Evolutionary conservation across 2,113 vertebrate genomes (phyloP).

Genomic region (Neopipo cinnamomea): DNA sequence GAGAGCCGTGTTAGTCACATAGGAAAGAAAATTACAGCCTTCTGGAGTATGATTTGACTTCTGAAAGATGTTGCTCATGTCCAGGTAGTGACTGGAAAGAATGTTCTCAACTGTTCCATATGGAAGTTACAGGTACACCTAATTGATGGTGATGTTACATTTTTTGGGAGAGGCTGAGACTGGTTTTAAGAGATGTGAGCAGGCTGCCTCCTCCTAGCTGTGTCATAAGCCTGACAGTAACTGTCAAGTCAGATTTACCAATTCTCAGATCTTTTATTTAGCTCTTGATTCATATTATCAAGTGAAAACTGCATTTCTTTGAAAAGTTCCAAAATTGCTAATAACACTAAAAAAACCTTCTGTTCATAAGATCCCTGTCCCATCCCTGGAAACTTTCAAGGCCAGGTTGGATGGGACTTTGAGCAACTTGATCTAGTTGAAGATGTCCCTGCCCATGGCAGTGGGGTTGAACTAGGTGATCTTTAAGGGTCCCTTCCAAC

Average conservation of each 20-base stretch:
- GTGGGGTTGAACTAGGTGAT: not conserved
- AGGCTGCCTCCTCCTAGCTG: not conserved
- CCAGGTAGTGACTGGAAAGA: not conserved
- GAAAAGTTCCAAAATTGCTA: not conserved
- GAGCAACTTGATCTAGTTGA: not conserved
- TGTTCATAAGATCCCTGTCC: not conserved
- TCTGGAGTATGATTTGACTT: not conserved
- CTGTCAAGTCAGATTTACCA: not conserved
- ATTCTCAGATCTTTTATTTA: not conserved
- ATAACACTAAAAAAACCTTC: fast-evolving
- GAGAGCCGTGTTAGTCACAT: not conserved
- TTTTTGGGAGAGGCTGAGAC: not conserved
- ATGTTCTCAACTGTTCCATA: not conserved
- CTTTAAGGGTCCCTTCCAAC: not conserved
- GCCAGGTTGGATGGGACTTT: not conserved
- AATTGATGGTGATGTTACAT: not conserved
- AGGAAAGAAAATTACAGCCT: not conserved
- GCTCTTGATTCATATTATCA: not conserved
- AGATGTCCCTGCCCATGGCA: not conserved
- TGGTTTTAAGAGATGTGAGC: not conserved
- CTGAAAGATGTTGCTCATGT: not conserved
- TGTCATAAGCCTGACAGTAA: not conserved
- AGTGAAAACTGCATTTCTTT: not conserved
- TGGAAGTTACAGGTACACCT: not conserved
- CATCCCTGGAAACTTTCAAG: not conserved